Evolutionary conservation across 2,888 invertebrate species (phyloP).

Genomic region (Himalopsyche anomala): DNA sequence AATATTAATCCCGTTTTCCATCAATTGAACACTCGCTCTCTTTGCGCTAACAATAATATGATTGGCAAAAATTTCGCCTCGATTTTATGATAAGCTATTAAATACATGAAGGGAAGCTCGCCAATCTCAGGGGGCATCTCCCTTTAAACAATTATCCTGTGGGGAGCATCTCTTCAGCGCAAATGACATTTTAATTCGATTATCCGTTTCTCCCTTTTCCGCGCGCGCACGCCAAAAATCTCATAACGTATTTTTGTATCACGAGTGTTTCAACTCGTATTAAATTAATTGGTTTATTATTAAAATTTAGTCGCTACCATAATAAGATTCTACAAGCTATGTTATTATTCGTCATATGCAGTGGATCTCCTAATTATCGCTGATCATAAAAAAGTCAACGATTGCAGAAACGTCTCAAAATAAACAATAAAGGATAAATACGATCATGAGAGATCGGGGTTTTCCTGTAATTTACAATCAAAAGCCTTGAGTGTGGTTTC

Average conservation of each 20-base stretch:
- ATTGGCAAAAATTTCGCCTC: slow-evolving; percentile 26
- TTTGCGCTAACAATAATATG: slow-evolving; percentile 13
- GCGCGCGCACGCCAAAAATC: slow-evolving; percentile 14
- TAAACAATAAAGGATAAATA: no score
- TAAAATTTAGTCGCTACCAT: no score
- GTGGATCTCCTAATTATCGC: no score
- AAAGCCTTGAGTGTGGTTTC: no score
- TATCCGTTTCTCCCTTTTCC: slow-evolving; percentile 5
- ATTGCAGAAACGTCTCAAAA: no score
- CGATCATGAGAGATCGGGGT: no score
- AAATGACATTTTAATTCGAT: slow-evolving; percentile 34
- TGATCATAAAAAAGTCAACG: no score
- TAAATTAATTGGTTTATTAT: not conserved
- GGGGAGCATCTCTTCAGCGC: slow-evolving; percentile 30
- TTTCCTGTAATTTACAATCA: no score
- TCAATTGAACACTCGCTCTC: slow-evolving; percentile 10
- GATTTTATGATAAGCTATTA: slow-evolving; percentile 34
- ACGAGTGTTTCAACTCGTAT: not conserved
- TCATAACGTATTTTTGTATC: slow-evolving; percentile 7
- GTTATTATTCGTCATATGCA: no score
- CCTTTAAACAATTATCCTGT: slow-evolving; percentile 26
- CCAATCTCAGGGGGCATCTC: slow-evolving; percentile 30
- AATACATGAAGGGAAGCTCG: not conserved
- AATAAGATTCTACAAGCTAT: no score
- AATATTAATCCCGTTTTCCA: no score